Evolutionary conservation across 2,113 vertebrate species (phyloP).

Genomic region (Varanus salvator): DNA sequence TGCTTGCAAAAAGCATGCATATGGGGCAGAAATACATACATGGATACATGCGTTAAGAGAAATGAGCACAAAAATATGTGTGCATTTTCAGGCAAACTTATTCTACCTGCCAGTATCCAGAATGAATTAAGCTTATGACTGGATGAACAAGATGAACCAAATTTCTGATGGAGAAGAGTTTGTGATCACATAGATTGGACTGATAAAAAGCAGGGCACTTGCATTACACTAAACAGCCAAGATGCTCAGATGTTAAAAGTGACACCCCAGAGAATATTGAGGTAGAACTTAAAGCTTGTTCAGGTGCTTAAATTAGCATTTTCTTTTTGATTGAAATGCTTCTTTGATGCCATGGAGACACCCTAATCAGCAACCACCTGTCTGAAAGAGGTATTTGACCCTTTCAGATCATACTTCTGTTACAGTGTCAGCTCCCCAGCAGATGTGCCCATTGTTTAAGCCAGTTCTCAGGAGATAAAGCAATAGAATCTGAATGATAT

Average conservation of each 20-base stretch:
- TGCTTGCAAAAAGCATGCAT: too few relatives aligned
- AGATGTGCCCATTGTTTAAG: constrained; percentile 31
- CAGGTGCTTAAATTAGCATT: neutral
- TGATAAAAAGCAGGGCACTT: neutral
- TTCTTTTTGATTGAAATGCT: constrained; percentile 38
- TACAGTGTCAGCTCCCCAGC: neutral
- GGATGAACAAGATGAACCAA: too few relatives aligned
- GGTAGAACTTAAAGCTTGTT: constrained; percentile 1
- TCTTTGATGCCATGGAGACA: neutral
- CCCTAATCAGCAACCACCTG: neutral
- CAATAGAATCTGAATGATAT: constrained; percentile 15
- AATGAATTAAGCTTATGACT: too few relatives aligned
- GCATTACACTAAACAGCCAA: neutral
- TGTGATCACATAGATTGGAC: neutral
- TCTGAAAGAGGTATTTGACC: constrained; percentile 24
- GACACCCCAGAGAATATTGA: neutral
- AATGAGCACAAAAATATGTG: too few relatives aligned
- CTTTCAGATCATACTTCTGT: constrained; percentile 39
- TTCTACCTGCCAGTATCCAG: too few relatives aligned
- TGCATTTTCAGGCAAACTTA: too few relatives aligned
- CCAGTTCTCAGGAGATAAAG: neutral
- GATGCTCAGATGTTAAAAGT: constrained; percentile 1
- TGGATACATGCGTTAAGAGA: too few relatives aligned
- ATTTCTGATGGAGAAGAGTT: neutral
- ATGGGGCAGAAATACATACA: too few relatives aligned